Evolutionary conservation across 2,113 vertebrate genomes (phyloP), one percentile per base, ranked within the genome.

Genomic region (Colinus virginianus): DNA sequence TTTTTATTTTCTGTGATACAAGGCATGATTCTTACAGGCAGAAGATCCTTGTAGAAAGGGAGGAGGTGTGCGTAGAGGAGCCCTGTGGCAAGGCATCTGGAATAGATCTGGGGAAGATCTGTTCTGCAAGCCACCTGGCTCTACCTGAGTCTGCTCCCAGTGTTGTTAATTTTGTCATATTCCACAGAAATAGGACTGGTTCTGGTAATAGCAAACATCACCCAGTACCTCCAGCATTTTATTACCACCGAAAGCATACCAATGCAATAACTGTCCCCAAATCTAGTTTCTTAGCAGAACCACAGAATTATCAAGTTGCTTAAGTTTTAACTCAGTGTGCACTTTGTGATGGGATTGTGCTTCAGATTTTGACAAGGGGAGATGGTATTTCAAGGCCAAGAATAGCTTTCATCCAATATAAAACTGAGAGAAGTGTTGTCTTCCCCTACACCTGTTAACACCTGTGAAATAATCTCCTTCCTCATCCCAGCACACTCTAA

Each of bases 41-140:
- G 7, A 49, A 63, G 38, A 13, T 17, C 5, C 46, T 64, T 90
- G 20, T 26, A 45, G 48, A 66, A 72, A 49, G 38, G 34, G 13
- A 59, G 59, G 30, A 64, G 3, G 28, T 69, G 40, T 79, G 84
- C 36, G 58, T 34, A n/a, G 42, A 79, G 59, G 45, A 90, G 75
- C 55, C 74, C 61, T 26, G 32, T 72, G 86, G 66, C 90, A 72
- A 66, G 63, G 59, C 26, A 59, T n/a, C 49, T 82, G 78, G 21
- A 26, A 28, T 26, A 43, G 17, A 6, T 68, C 38, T 81, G 25
- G 16, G 26, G 66, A 72, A 18, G 87, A 58, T 49, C 30, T 78
- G 53, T 71, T 70, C 66, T 76, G 63, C 34, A 79, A 82, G 9
- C 59, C 70, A 84, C 71, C 81, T 88, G 87, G n/a, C 70, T 82